Base-by-base conservation (phyloP, 2,113 vertebrate genomes). In the Chlamydotis undulata region DNA sequence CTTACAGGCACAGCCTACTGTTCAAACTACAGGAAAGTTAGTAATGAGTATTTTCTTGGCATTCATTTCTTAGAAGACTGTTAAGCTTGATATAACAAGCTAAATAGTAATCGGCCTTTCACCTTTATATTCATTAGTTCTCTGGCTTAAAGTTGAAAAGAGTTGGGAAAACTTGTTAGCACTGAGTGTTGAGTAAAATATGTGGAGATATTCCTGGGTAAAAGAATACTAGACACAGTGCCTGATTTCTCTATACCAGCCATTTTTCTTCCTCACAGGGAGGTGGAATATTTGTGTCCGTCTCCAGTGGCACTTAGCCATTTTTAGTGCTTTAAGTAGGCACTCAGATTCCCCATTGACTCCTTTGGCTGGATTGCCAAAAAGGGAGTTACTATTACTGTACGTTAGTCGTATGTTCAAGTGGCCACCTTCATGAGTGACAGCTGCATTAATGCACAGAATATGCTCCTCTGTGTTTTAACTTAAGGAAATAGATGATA, bases 81-180 rank as follows among this genome's bases (percentile, higher is more conserved):
- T 50, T 80, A 39, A 87, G 33, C 29, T 28, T 96, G 92, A 79
- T 55, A 15, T 69, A 69, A 12, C 4, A 15, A 67, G 64, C 39
- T 86, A 83, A 90, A 60, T 19, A 96, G 12, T 64, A 92, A 82
- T 81, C 65, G 89, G 9, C 26, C 64, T 94, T 86, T 95, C 60
- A 75, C 74, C 77, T 94, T 81, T 55, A 4, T 83, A 69, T 90
- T 83, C 47, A 47, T 74, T 49, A 52, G 25, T 39, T 94, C 55
- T 92, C 31, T 55, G 68, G 35, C 39, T 88, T 75, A 33, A 50
- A 67, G 50, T 63, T 65, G 87, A 80, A 52, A 57, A 55, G 41
- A 83, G 43, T 77, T 86, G 59, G 60, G 49, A 60, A 94, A 64
- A 59, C 6, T 24, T 77, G 74, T 71, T 47, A 90, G 29, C 12